Percentiles rank a stretch among this genome's conserved stretches.
Evolutionary conservation across 2,888 invertebrate genomes (phyloP).

Genomic region (Caenorhabditis panamensis): DNA sequence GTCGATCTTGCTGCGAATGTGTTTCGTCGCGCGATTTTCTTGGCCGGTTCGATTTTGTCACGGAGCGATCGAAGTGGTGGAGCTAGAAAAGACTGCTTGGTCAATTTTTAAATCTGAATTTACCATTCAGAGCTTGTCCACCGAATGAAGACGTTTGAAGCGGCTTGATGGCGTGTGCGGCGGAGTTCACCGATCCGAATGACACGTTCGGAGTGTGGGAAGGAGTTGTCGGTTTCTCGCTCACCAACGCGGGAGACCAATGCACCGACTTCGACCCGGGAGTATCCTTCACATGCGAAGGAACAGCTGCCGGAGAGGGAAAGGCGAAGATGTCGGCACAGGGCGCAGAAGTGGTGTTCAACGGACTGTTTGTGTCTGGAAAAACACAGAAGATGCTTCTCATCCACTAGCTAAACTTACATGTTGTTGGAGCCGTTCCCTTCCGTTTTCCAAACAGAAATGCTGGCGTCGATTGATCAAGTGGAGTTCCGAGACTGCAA

Average conservation of each 20-base stretch:
- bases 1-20: constrained; percentile 57
- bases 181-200: constrained; percentile 12
- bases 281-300: constrained; percentile 66
- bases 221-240: constrained; percentile 8
- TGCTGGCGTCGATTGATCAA: constrained; percentile 58
- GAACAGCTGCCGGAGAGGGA: constrained; percentile 55
- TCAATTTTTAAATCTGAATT: not conserved
- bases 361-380: constrained; percentile 57
- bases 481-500: constrained; percentile 55
- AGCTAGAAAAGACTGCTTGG: constrained; percentile 21
- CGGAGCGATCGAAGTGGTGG: constrained; percentile 60
- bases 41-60: constrained; percentile 58
- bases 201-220: constrained; percentile 22
- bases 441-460: constrained; percentile 54
- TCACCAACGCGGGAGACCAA: constrained; percentile 68
- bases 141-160: constrained; percentile 37
- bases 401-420: too few species aligned
- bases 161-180: constrained; percentile 19
- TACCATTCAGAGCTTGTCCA: constrained; percentile 49
- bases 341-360: constrained; percentile 60
- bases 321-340: constrained; percentile 70
- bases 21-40: constrained; percentile 54
- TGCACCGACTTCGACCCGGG: constrained; percentile 60
- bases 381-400: not conserved
- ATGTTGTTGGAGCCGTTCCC: constrained; percentile 10